A percentile compares a stretch with the other conserved stretches of the same genome.
phyloP scores from a whole-genome alignment of 2,113 vertebrate species.

The Bolborhynchus lineola region DNA sequence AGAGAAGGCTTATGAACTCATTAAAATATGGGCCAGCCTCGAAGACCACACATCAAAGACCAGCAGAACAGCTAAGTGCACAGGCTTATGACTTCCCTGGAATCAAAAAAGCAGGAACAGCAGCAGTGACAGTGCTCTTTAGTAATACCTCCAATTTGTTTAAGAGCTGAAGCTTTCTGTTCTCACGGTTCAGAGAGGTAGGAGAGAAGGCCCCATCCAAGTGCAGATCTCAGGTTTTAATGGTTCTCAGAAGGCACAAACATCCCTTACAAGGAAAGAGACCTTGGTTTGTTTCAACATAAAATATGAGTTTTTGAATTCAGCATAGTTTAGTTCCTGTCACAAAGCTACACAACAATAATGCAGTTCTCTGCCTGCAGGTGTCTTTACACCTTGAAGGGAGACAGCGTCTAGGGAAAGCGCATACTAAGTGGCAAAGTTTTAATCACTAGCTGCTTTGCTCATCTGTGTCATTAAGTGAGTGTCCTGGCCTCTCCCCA shows the following conservation, averaged over 20 bases:
- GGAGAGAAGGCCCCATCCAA: background rate
- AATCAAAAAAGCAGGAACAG: background rate
- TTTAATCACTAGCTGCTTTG: background rate
- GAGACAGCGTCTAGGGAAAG: background rate
- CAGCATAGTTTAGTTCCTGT: background rate
- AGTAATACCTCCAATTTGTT: background rate
- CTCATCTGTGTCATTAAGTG: background rate
- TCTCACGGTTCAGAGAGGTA: background rate
- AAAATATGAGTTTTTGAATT: background rate
- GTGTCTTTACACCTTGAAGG: background rate
- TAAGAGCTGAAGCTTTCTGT: background rate
- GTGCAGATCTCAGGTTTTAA: background rate
- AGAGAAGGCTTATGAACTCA: background rate
- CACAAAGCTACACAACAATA: background rate
- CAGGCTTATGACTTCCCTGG: background rate
- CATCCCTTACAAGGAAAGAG: background rate
- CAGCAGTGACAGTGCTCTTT: background rate
- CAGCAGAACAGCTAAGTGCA: background rate
- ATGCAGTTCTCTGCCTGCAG: background rate
- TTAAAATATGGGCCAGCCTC: background rate
- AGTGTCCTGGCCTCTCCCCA: background rate
- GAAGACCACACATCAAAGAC: background rate
- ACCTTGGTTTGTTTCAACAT: background rate
- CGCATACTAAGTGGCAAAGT: accelerated
- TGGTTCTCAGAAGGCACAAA: background rate